Conservation (phyloP, 2,888 invertebrate genomes). For the Drosophila affinis region DNA sequence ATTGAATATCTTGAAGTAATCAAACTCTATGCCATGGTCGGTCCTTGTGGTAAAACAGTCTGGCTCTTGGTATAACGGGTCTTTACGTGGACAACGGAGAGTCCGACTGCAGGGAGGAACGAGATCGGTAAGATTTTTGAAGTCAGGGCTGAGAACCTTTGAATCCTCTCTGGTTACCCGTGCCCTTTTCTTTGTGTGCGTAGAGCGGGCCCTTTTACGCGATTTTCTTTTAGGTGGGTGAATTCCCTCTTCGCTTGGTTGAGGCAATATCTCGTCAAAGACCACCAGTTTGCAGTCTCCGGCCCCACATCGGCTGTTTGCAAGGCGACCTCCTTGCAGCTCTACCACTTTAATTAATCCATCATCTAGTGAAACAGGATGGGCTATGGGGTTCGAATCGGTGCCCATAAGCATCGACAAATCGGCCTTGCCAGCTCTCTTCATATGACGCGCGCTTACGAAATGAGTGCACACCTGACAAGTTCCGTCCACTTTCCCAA, state of each 20-base stretch:
- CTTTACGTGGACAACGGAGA: not conserved
- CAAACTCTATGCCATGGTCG: conserved; percentile 4
- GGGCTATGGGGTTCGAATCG: not conserved
- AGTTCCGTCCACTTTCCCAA: not conserved
- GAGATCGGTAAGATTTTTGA: conserved; percentile 10
- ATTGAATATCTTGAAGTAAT: conserved; percentile 52
- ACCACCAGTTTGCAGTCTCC: conserved; percentile 8
- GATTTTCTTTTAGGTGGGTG: not conserved
- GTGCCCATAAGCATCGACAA: conserved; percentile 27
- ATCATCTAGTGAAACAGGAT: not conserved
- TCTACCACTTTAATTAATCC: conserved; percentile 8
- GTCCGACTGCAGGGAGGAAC: conserved; percentile 6
- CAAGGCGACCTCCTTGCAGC: not conserved
- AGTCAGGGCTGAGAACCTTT: not conserved
- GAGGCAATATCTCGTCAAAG: not conserved
- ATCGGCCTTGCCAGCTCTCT: not conserved
- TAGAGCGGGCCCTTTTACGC: rapidly evolving
- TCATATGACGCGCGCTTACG: not conserved
- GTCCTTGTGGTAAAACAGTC: conserved; percentile 1
- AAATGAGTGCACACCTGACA: conserved; percentile 47
- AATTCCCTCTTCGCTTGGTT: not conserved
- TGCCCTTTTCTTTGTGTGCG: too few relatives aligned
- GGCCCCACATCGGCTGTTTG: not conserved
- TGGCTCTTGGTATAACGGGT: rapidly evolving
- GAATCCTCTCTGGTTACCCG: not conserved